Base-by-base conservation (phyloP, 2,797 vertebrate species). In the Epinephelus coioides region DNA sequence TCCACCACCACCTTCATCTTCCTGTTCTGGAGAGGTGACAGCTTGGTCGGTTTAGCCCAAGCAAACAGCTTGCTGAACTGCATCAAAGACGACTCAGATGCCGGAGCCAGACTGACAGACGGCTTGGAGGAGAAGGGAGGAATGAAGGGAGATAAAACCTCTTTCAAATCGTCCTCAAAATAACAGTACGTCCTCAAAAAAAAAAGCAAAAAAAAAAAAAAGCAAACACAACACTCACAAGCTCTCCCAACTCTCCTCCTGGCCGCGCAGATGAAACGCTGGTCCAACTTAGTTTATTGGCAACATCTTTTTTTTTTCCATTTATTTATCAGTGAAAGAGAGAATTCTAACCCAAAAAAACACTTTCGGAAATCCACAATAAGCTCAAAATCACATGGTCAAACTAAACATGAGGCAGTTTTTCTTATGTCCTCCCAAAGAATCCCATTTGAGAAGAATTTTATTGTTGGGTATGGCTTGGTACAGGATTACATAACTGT, bases 51-150 rank as follows among this genome's bases (percentile, higher is more conserved):
- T 91, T 88, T 76, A 88, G 89, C 87, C 78, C 78, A 72, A 74
- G 82, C 86, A 88, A 89, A 89, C 90, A 92, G 86, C 91, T 90
- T 92, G 87, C 82, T 67, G 79, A 83, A 81, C 83, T 23, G 79
- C 87, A 82, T 92, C 90, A 94, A 94, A 93, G 82, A 86, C 80
- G 53, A 57, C 85, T 94, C 87, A 89, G 87, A 91, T 84, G 83
- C 86, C 51, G 18, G 81, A 86, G 93, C 93, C 92, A 94, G 90
- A 82, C 72, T 67, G 89, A 92, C 92, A 94, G 91, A 92, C 86
- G 90, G 91, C 82, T 78, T 38, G 82, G 86, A 85, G 69, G 85
- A 66, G 80, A 81, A 68, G 72, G 80, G 30, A 40, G 72, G 62
- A 62, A 69, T 34, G 69, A 63, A 64, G 51, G 40, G 65, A 84